Conservation (phyloP, 2,888 invertebrate species). For the Aleiodes leptofemur region DNA sequence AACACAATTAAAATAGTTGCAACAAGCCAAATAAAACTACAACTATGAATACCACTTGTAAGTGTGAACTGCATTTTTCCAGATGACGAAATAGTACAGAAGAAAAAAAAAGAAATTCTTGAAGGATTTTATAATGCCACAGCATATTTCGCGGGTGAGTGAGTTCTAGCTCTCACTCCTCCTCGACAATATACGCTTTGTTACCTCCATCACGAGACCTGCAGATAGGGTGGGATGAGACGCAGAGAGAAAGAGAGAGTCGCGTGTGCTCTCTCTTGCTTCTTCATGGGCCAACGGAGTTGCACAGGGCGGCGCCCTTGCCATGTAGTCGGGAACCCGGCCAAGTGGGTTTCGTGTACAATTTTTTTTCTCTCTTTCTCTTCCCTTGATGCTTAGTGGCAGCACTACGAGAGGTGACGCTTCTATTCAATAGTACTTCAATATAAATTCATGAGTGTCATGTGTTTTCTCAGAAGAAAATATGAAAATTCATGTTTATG, state of each 20-base stretch:
- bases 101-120: slow-evolving; percentile 59
- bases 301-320: slow-evolving; percentile 51
- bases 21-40: background rate
- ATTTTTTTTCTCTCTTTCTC: slow-evolving; percentile 20
- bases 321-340: slow-evolving; percentile 62
- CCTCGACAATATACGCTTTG: slow-evolving; percentile 24
- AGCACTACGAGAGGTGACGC: too few species aligned
- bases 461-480: slow-evolving; percentile 21
- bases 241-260: background rate
- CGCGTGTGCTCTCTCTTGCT: slow-evolving; percentile 33
- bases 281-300: slow-evolving; percentile 35
- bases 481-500: background rate
- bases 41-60: too few species aligned
- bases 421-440: background rate
- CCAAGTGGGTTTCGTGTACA: slow-evolving; percentile 64
- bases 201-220: slow-evolving; percentile 37
- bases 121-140: slow-evolving; percentile 62
- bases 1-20: background rate
- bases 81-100: slow-evolving; percentile 58
- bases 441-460: slow-evolving; percentile 31
- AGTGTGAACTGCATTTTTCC: slow-evolving; percentile 52
- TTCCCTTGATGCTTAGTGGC: slow-evolving; percentile 16
- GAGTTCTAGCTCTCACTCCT: background rate
- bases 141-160: slow-evolving; percentile 57
- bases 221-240: slow-evolving; percentile 30